A percentile compares a stretch with the other conserved stretches of the same genome.
Conservation (phyloP, 2,888 invertebrate species). For the Erebia ligea region DNA sequence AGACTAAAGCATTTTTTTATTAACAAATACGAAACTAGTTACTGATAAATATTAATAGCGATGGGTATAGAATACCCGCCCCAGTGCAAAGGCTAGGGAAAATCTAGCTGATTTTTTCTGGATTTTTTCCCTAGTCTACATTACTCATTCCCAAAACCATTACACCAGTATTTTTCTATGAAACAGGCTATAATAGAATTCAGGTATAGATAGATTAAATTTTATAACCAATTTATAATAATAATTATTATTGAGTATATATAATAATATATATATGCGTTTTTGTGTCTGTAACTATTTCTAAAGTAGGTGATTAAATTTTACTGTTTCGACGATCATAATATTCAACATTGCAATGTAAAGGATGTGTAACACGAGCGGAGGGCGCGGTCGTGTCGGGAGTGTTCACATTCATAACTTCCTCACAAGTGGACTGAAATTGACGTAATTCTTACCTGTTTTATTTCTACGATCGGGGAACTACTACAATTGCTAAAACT, state of each 20-base stretch:
- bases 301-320: background rate
- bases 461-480: constrained; percentile 74
- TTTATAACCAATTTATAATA: constrained; percentile 1
- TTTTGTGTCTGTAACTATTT: constrained; percentile 1
- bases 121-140: too few relatives aligned
- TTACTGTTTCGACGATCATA: background rate
- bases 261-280: background rate
- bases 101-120: too few relatives aligned
- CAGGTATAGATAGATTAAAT: constrained; percentile 6
- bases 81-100: background rate
- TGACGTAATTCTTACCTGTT: constrained; percentile 67
- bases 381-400: constrained; percentile 28
- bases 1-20: constrained; percentile 5
- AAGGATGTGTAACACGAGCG: constrained; percentile 32
- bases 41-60: background rate
- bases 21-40: constrained; percentile 11
- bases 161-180: constrained; percentile 3
- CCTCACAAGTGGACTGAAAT: constrained; percentile 70
- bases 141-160: constrained; percentile 7
- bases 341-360: background rate
- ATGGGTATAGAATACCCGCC: background rate
- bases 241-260: constrained; percentile 1
- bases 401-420: constrained; percentile 48
- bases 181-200: constrained; percentile 15
- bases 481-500: constrained; percentile 80